A percentile compares a stretch with the other conserved stretches of the same genome.
Evolutionary conservation across 1,140 invertebrate species (phyloP).

Genomic region (Caenorhabditis remanei): DNA sequence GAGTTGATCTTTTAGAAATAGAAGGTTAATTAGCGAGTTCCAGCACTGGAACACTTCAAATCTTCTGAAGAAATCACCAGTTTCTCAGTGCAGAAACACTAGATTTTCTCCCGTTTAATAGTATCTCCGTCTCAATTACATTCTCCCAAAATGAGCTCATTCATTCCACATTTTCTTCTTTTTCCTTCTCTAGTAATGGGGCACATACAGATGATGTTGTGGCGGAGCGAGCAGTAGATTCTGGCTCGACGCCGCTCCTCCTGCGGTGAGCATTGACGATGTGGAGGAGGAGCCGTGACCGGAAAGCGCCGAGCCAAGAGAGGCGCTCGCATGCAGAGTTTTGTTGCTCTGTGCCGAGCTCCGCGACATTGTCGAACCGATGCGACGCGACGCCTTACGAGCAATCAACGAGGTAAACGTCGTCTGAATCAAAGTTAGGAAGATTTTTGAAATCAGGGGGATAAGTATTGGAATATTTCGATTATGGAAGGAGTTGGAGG

Average conservation of each 20-base stretch:
- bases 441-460: slow-evolving; percentile 41
- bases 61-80: too few relatives aligned
- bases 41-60: too few relatives aligned
- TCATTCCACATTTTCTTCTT: not conserved
- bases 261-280: slow-evolving; percentile 39
- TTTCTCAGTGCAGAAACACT: too few relatives aligned
- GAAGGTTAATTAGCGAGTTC: too few relatives aligned
- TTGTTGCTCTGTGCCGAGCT: slow-evolving; percentile 45
- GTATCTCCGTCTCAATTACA: too few relatives aligned
- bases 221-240: slow-evolving; percentile 47
- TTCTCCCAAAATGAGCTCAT: not conserved
- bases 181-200: not conserved
- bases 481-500: not conserved
- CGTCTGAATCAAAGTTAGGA: slow-evolving; percentile 71
- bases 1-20: too few relatives aligned
- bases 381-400: slow-evolving; percentile 66
- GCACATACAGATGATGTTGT: slow-evolving; percentile 56
- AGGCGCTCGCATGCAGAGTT: slow-evolving; percentile 51
- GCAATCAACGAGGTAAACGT: slow-evolving; percentile 75
- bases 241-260: slow-evolving; percentile 53
- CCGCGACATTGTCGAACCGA: slow-evolving; percentile 53
- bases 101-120: too few relatives aligned
- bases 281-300: slow-evolving; percentile 36
- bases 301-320: slow-evolving; percentile 50
- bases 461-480: not conserved